Base-by-base conservation (phyloP, 2,113 vertebrate species). In the Ramphastos sulfuratus region DNA sequence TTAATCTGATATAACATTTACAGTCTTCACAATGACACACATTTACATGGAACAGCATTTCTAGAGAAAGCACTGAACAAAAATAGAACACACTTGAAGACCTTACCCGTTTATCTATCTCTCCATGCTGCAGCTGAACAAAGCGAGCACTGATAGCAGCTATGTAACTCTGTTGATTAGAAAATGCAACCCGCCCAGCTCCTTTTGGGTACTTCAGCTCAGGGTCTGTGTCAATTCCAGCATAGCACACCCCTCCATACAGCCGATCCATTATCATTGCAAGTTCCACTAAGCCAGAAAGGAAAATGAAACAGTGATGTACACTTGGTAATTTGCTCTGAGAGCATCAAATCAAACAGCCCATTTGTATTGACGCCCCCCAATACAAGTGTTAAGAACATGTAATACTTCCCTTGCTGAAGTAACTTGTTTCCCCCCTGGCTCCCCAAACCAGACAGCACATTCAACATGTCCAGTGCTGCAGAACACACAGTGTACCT, bases 101-200 rank as follows among this genome's bases (percentile, higher is more conserved):
- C 94, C 99, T 98, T 96, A 99, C 99, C 99, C 99, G 99, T 98
- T 99, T 99, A 98, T 99, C 99, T 97, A 99, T 99, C 97, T 99
- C 99, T 96, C 99, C 99, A 37, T 99, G 99, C 98, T 99, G 99
- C 98, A 99, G 98, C 97, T 99, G 99, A 97, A 99, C 99, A 97
- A 99, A 99, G 98, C 99, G 98, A 96, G 99, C 99, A 85, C 99
- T 99, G 97, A 99, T 99, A 97, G 99, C 99, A 98, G 99, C 99
- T 97, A 99, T 99, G 98, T 99, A 99, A 97, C 99, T 99, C 97
- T 99, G 99, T 96, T 99, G 99, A 98, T 99, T 99, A 92, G 99
- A 99, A 96, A 99, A 99, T 2, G 99, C 99, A 84, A 99, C 99
- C 80, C 99, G 98, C 96, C 99, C 99, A 15, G 99, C 99, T 94